Base-by-base conservation (phyloP, 92 coral and sea anemone species). In the Porites rus region DNA sequence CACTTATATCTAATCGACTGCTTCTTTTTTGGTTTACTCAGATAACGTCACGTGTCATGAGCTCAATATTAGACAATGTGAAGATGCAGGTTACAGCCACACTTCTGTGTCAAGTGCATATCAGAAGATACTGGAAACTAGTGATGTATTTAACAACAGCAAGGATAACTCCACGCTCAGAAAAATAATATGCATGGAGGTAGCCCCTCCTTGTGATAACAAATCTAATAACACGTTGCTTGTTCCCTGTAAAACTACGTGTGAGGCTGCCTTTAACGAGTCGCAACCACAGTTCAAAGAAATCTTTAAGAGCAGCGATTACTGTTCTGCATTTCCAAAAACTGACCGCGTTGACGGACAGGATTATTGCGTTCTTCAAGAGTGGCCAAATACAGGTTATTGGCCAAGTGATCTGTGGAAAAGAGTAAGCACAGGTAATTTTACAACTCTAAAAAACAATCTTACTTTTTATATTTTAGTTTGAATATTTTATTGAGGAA, bases 321-420 rank as follows among this genome's bases (percentile, higher is more conserved):
- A 85, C 56, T 85, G 88, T 63, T 66, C 83, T 18, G 67, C 67
- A 1, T 77, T 75, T n/a, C 88, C 71, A 25, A 7, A 5, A 20
- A 20, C 67, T 2, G 24, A 14, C 17, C 5, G 16, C 2, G 19
- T 4, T 0, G 10, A 22, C 54, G 69, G 75, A 28, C 16, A 20
- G 10, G 38, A n/a, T 10, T 66, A 60, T 13, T 76, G 88, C n/a
- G 16, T 14, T 0, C 46, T 66, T 4, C n/a, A 76, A 2, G 10
- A 67, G 9, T 85, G 88, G 88, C 88, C 83, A 38, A 13, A 12
- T 13, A 14, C 46, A 65, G 88, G 76, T 0, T 77, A 61, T 13
- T 85, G 83, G 83, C 88, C 82, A 2, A 77, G 83, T n/a, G 50
- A 19, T 54, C 58, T 85, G 83, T 77, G 88, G 87, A 64, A 24